These are phyloP conservation scores for Ceraclea dissimilis DNA, from an alignment of 2,888 invertebrate genomes.

Conservation along the genomic window DNA sequence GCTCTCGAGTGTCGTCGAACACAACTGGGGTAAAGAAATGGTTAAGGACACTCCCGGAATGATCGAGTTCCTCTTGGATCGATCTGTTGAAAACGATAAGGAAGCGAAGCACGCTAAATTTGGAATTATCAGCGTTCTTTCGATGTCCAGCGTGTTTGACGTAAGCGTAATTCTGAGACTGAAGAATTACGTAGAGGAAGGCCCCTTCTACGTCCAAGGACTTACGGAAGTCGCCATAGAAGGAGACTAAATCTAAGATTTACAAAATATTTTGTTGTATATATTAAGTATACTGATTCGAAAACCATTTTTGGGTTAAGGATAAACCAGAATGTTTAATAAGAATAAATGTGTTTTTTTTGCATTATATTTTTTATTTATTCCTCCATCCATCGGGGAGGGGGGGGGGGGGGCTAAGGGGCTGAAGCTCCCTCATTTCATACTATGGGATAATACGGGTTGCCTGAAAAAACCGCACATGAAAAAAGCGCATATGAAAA, in stretches of 20 bases:
- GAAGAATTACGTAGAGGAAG: slow-evolving; percentile 64
- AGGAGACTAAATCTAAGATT: slow-evolving; percentile 38
- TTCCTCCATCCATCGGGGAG: too few relatives aligned
- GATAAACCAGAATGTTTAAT: too few relatives aligned
- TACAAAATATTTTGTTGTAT: too few relatives aligned
- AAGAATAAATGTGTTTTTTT: too few relatives aligned
- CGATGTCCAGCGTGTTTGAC: slow-evolving; percentile 54
- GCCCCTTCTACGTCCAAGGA: slow-evolving; percentile 68
- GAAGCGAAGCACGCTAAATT: slow-evolving; percentile 69
- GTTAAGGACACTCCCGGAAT: slow-evolving; percentile 66
- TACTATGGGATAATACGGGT: too few relatives aligned
- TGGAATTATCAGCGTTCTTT: slow-evolving; percentile 58
- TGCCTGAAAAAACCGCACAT: too few relatives aligned
- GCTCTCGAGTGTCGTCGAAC: slow-evolving; percentile 58
- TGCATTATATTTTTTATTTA: too few relatives aligned
- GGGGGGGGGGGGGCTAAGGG: too few relatives aligned
- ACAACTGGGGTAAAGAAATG: slow-evolving; percentile 72
- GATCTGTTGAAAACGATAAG: slow-evolving; percentile 61
- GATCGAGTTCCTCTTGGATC: slow-evolving; percentile 71
- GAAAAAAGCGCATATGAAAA: too few relatives aligned
- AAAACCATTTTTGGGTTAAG: too few relatives aligned
- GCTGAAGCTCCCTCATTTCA: too few relatives aligned
- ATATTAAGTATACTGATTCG: too few relatives aligned
- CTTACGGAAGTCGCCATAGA: slow-evolving; percentile 70
- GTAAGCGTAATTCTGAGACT: slow-evolving; percentile 52